Evolutionary conservation across 30 jellyfish, hydroid and myxozoan species (phyloP).

Genomic region (Aurelia sp.): DNA sequence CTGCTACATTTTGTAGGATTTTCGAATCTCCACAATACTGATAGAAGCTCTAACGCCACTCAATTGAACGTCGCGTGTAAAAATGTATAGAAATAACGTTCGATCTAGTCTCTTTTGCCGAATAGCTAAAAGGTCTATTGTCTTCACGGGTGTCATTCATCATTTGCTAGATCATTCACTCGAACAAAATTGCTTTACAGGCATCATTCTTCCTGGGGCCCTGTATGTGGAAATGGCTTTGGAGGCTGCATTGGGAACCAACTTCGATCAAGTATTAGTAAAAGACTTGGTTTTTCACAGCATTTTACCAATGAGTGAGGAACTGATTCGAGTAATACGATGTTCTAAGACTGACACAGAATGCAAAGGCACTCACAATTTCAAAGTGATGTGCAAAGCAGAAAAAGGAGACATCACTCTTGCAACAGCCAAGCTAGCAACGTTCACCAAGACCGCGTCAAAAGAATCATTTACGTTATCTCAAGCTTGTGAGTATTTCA

Average conservation of each 20-base stretch:
- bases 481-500: no score
- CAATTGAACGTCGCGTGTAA: no score
- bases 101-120: no score
- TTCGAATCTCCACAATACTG: no score
- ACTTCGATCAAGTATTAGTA: background rate
- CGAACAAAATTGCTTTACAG: background rate
- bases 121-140: no score
- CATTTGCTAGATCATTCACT: no score
- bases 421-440: background rate
- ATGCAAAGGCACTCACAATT: background rate
- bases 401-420: slow-evolving; percentile 24
- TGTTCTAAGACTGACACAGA: background rate
- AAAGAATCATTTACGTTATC: no score
- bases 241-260: slow-evolving; percentile 38
- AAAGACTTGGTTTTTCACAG: slow-evolving; percentile 2
- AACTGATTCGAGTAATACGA: background rate
- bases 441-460: background rate
- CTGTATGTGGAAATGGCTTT: slow-evolving; percentile 26
- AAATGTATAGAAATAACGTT: no score
- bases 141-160: no score
- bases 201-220: slow-evolving; percentile 33
- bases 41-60: no score
- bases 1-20: no score
- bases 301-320: slow-evolving; percentile 13
- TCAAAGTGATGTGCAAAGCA: background rate